Evolutionary conservation across 2,113 vertebrate genomes (phyloP), one percentile per base, ranked within the genome.

Genomic region (Oenanthe oenanthe): DNA sequence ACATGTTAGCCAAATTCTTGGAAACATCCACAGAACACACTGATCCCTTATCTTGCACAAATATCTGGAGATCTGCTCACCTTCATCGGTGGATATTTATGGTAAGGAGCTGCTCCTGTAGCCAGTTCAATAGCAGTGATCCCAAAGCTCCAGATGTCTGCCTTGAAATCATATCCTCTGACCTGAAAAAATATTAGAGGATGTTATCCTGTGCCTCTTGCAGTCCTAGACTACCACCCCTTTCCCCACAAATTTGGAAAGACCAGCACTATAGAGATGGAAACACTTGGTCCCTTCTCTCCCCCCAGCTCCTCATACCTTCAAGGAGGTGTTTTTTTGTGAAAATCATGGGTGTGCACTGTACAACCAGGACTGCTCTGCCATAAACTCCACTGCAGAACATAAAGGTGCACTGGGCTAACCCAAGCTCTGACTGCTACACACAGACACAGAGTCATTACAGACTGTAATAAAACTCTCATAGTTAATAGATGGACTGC

Each of bases 71-170:
- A 81, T 22, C 6, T 79, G 76, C 96, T 97, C 65, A 99, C 99
- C 98, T 99, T 99, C 99, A 99, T 99, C 0, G 99, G 99, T 1
- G 99, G 99, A 66, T 99, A 99, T 97, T 99, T 99, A 96, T 99
- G 99, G 93, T 99, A 99, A 42, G 99, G 99, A 80, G 99, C 99
- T 17, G 99, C 99, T 56, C 99, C 99, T 0, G 99, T 99, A 47
- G 99, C 99, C 88, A 99, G 95, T 92, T 99, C 99, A 9, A 99
- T 99, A 45, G 99, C 99, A 21, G 99, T 99, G 95, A 99, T 99
- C n/a, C 99, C 99, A 95, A 99, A 99, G 97, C 99, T 99, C 99
- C 99, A 99, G 96, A 99, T 99, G 96, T 99, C 99, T 40, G 99
- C 99, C 98, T 99, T 99, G 97, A 99, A 99, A 96, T 99, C 99